phyloP scores from a whole-genome alignment of 2,113 vertebrate species.

The Campylorhamphus procurvoides region DNA sequence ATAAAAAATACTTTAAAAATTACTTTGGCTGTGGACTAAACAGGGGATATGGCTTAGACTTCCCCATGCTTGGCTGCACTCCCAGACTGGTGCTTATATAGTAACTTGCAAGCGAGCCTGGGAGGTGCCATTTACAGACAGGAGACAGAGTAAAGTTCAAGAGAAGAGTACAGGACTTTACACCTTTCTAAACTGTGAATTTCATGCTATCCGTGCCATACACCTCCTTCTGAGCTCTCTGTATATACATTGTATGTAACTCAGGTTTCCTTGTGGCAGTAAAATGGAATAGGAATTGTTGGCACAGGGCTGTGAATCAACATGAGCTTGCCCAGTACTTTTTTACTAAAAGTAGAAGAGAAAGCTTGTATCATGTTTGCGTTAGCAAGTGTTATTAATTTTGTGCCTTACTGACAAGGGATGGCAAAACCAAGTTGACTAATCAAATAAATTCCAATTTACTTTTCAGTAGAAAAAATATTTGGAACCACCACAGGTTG shows the following conservation, averaged over 20 bases:
- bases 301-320: background rate
- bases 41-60: background rate
- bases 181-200: background rate
- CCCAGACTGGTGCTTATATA: background rate
- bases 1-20: background rate
- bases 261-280: background rate
- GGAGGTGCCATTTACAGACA: background rate
- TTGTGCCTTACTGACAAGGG: background rate
- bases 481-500: background rate
- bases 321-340: background rate
- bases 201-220: background rate
- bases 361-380: background rate
- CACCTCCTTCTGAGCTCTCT: background rate
- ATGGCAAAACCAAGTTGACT: background rate
- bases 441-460: background rate
- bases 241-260: background rate
- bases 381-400: background rate
- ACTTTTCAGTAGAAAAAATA: background rate
- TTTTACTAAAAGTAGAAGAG: background rate
- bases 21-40: background rate
- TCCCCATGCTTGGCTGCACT: background rate
- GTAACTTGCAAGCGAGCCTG: background rate
- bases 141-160: background rate
- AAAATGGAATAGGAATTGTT: background rate
- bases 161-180: background rate